Conservation (phyloP, 2,113 vertebrate species). For the Pelecanoides urinatrix region DNA sequence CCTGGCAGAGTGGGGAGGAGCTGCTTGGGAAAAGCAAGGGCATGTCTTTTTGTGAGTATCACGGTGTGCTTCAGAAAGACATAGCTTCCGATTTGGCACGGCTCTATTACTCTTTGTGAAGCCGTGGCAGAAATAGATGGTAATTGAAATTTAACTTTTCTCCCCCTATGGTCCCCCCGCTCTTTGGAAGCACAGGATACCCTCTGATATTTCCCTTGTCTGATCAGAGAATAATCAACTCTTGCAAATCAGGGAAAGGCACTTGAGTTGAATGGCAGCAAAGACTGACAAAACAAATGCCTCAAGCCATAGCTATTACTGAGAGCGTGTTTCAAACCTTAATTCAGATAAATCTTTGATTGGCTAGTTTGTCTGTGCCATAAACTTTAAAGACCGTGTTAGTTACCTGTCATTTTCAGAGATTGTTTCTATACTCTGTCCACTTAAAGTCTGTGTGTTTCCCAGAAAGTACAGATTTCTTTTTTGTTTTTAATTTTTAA, state of each 20-base stretch:
- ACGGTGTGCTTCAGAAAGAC: no score
- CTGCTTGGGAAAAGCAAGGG: neutral
- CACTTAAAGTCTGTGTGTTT: neutral
- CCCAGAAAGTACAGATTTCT: slow-evolving; percentile 25
- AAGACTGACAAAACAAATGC: slow-evolving; percentile 14
- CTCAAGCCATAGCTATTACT: neutral
- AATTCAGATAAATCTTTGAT: slow-evolving; percentile 13
- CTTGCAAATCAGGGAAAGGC: neutral
- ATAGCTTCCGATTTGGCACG: neutral
- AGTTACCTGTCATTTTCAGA: slow-evolving; percentile 15
- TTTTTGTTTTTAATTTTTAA: slow-evolving; percentile 28
- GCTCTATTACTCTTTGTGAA: neutral
- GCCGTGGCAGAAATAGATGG: neutral
- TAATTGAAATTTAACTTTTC: neutral
- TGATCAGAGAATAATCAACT: neutral
- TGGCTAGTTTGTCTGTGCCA: neutral
- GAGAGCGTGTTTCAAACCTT: neutral
- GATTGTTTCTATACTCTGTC: neutral
- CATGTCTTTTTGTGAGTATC: no score
- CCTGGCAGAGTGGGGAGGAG: neutral
- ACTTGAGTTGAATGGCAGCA: neutral
- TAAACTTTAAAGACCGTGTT: neutral
- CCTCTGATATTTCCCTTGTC: neutral
- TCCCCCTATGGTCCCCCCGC: neutral
- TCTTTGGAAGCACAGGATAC: neutral